phyloP scores from a whole-genome alignment of 2,113 vertebrate genomes.

The Jacana jacana region DNA sequence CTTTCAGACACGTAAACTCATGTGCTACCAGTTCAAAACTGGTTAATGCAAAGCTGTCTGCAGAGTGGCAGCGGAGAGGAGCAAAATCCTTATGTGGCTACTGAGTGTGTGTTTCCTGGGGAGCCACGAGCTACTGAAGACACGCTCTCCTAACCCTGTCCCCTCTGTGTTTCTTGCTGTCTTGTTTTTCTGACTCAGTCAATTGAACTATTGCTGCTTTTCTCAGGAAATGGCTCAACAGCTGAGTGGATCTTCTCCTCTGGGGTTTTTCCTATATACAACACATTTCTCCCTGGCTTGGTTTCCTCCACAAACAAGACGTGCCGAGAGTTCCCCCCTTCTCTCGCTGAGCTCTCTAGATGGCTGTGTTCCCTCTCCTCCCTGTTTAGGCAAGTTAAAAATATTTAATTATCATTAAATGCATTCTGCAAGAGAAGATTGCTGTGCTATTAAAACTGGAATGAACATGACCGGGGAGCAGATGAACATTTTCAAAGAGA shows the following conservation, averaged over 20 bases:
- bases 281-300: not conserved
- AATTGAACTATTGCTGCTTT: not conserved
- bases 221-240: not conserved
- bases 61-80: not conserved
- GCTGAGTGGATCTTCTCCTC: not conserved
- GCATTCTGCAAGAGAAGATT: not conserved
- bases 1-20: not conserved
- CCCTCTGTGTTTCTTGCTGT: not conserved
- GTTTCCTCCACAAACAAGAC: not conserved
- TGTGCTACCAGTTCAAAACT: not conserved
- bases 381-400: not conserved
- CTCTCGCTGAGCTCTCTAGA: not conserved
- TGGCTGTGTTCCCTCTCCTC: not conserved
- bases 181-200: not conserved
- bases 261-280: not conserved
- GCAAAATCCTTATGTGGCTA: not conserved
- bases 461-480: not conserved
- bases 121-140: not conserved
- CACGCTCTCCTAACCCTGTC: not conserved
- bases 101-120: fast-evolving
- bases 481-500: not conserved
- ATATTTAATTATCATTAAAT: not conserved
- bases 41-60: not conserved
- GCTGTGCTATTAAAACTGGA: not conserved
- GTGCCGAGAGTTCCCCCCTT: not conserved